These are phyloP conservation scores for Rosalia funebris DNA, from an alignment of 2,888 invertebrate genomes.

Conservation along the genomic window DNA sequence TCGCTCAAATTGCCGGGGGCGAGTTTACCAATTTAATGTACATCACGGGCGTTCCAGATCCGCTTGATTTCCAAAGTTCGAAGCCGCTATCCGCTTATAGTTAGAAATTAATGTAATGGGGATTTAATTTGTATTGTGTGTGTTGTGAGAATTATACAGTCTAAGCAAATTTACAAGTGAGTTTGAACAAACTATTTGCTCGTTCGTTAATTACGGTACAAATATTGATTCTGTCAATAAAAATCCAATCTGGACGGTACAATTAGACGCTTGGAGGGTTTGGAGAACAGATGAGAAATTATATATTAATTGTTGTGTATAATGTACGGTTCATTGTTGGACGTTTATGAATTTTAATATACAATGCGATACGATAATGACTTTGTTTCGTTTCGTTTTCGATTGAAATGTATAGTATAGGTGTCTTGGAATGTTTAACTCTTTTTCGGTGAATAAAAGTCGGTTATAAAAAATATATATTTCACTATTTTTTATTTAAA, in stretches of 20 bases:
- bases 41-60: neutral
- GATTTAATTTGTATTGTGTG: constrained; percentile 23
- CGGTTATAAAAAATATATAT: too few species aligned
- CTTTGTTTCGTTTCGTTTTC: too few species aligned
- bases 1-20: constrained; percentile 6
- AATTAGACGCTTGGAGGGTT: neutral
- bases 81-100: constrained; percentile 22
- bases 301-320: too few species aligned
- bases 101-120: constrained; percentile 22
- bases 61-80: constrained; percentile 16
- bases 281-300: neutral
- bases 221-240: constrained; percentile 9
- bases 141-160: constrained; percentile 21
- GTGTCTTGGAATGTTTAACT: too few species aligned
- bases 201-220: constrained; percentile 15
- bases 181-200: constrained; percentile 24
- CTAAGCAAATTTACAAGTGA: constrained; percentile 25
- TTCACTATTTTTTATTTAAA: too few species aligned
- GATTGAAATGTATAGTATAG: too few species aligned
- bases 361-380: too few species aligned
- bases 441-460: too few species aligned
- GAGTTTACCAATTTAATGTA: constrained; percentile 15
- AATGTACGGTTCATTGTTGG: too few species aligned
- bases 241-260: neutral
- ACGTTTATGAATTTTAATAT: too few species aligned